phyloP scores from a whole-genome alignment of 2,797 vertebrate species.

The Bufotes viridis region DNA sequence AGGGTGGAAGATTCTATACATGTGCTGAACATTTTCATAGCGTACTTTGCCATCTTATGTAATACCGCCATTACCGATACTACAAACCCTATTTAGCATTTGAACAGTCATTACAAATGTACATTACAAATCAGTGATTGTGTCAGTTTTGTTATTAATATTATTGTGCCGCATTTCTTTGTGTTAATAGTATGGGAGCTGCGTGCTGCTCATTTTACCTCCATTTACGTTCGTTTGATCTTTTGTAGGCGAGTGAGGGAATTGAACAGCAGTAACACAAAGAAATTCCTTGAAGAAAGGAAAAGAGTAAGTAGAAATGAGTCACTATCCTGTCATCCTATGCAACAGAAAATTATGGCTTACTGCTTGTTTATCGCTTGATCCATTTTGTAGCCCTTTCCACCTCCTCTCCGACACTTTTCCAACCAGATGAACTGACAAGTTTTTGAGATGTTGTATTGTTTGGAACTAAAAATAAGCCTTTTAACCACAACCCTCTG shows the following conservation, averaged over 20 bases:
- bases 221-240: slow-evolving; percentile 6
- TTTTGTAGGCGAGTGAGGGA: slow-evolving; percentile 91
- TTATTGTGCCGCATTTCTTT: not conserved
- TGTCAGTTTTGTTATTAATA: not conserved
- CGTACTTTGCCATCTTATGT: not conserved
- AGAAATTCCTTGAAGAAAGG: slow-evolving; percentile 98
- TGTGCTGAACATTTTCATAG: not conserved
- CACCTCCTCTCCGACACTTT: not conserved
- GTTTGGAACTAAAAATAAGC: not conserved
- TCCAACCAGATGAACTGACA: not conserved
- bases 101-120: not conserved
- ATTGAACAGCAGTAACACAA: slow-evolving; percentile 98
- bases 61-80: not conserved
- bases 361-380: slow-evolving; percentile 23
- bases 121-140: not conserved
- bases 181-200: not conserved
- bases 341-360: not conserved
- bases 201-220: not conserved
- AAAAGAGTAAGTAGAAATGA: slow-evolving; percentile 85
- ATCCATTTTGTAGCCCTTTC: slow-evolving; percentile 19
- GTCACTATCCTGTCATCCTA: slow-evolving; percentile 29
- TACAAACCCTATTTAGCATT: too few relatives aligned
- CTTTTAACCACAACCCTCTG: not conserved
- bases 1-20: too few relatives aligned
- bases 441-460: not conserved